Base-by-base conservation (phyloP, 2,888 invertebrate species). In the Plutella xylostella region DNA sequence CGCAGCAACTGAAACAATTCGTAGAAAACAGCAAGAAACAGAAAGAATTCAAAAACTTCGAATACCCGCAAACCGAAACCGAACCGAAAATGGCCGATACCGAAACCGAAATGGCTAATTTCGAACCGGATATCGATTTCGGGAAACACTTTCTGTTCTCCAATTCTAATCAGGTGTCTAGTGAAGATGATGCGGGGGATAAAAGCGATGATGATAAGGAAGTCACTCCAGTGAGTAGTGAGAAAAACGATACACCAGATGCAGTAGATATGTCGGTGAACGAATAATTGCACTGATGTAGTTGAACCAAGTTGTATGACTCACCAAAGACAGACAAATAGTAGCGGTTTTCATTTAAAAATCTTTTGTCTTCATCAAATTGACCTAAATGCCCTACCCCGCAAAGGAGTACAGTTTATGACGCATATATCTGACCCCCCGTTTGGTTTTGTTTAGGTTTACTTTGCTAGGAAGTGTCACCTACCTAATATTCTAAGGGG, bases 1-100 rank as follows among this genome's bases (percentile, higher is more conserved):
- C 86, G 1, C 84, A 85, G 31, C 86, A 87, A 48, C 57, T 87
- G 0, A 84, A 85, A 45, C 85, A 86, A 43, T 86, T 86, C 46
- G 86, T 86, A 0, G 86, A 85, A 43, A 86, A 86, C 55, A 83
- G 82, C 63, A 82, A 79, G 48, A 77, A 72, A 49, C 82, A 82
- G 48, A 77, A 84, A 17, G 82, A 82, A 53, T 70, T 65, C 49
- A 67, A 70, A 44, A 59, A 54, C 15, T 69, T 56, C 40, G 46
- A 48, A 3, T 69, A 67, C 18, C 58, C 56, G 12, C 51, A 51
- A 9, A 51, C 45, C 1, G 48, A 53, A 0, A 61, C 58, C n/a
- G 42, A 43, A 21, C 34, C 63, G 46, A 66, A 70, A 28, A 61
- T 61, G 17, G n/a, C n/a, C 15, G 66, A 63, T 0, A 55, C 63